Conservation (phyloP, 2,888 invertebrate genomes). For the Philaethria dido region DNA sequence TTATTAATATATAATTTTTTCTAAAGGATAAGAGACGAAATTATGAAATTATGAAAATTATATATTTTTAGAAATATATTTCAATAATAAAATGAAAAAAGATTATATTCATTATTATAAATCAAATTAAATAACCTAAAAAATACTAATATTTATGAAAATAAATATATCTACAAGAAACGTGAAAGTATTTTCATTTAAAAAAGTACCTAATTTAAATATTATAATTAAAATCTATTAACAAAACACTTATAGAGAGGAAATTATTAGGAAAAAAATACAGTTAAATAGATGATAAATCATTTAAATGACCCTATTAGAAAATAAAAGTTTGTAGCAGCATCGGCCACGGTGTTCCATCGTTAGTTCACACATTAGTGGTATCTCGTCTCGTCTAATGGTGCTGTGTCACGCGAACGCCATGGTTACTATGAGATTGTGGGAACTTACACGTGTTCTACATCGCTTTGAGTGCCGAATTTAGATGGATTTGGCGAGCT, state of each 20-base stretch:
- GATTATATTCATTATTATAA: no score
- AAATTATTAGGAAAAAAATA: not conserved
- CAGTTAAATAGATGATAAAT: slow-evolving; percentile 2
- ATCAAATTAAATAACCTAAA: no score
- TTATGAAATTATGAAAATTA: no score
- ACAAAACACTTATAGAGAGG: not conserved
- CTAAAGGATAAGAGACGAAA: no score
- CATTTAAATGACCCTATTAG: slow-evolving; percentile 18
- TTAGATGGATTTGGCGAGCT: not conserved
- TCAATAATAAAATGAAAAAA: no score
- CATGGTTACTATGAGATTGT: slow-evolving; percentile 37
- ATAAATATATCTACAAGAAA: no score
- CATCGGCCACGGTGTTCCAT: slow-evolving; percentile 18
- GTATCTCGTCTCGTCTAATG: slow-evolving; percentile 43
- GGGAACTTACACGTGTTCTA: slow-evolving; percentile 46
- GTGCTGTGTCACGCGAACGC: slow-evolving; percentile 44
- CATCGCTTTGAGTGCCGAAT: not conserved
- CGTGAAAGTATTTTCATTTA: no score
- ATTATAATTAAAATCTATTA: not conserved
- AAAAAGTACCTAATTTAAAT: slow-evolving; percentile 1
- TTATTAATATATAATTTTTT: no score
- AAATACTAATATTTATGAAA: no score
- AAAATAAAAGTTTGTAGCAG: slow-evolving; percentile 17
- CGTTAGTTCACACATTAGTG: slow-evolving; percentile 42
- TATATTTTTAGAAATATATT: no score